These are phyloP conservation scores for Apamea sordens DNA, from an alignment of 2,888 invertebrate genomes.

Conservation along the genomic window DNA sequence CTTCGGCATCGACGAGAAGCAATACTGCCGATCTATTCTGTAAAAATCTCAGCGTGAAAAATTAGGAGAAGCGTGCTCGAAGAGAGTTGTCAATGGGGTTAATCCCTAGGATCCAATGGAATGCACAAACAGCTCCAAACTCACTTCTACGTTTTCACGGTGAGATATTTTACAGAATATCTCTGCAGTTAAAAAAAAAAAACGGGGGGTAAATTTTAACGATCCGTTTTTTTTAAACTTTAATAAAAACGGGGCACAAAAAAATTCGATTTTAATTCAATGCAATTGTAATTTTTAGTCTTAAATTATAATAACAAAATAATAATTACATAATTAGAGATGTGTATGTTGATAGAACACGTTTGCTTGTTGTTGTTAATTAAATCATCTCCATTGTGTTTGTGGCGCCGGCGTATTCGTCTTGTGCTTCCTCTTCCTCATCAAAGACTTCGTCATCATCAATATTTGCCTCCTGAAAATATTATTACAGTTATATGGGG, in stretches of 20 bases:
- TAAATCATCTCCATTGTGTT: conserved; percentile 53
- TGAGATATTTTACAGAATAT: too few species aligned
- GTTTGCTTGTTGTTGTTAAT: background rate
- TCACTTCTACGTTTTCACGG: too few species aligned
- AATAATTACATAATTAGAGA: conserved; percentile 36
- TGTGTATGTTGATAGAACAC: background rate
- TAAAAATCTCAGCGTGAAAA: too few species aligned
- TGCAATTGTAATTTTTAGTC: conserved; percentile 29
- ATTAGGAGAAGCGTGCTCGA: too few species aligned
- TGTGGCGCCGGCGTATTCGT: conserved; percentile 30
- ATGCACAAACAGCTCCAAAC: too few species aligned
- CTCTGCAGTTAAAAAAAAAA: background rate
- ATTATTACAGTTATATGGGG: too few species aligned
- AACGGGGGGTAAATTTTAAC: background rate
- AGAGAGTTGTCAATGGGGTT: too few species aligned
- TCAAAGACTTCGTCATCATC: conserved; percentile 76
- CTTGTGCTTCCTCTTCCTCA: conserved; percentile 74
- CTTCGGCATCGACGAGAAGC: background rate
- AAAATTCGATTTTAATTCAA: conserved; percentile 15
- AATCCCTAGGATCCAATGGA: too few species aligned
- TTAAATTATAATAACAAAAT: conserved; percentile 41
- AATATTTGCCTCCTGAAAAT: conserved; percentile 71
- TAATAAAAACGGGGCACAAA: conserved; percentile 8
- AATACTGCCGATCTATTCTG: background rate
- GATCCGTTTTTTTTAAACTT: conserved; percentile 7